Percentiles rank a stretch among this genome's conserved stretches.
phyloP scores from a whole-genome alignment of 2,797 vertebrate genomes.

The Sparidentex hasta region DNA sequence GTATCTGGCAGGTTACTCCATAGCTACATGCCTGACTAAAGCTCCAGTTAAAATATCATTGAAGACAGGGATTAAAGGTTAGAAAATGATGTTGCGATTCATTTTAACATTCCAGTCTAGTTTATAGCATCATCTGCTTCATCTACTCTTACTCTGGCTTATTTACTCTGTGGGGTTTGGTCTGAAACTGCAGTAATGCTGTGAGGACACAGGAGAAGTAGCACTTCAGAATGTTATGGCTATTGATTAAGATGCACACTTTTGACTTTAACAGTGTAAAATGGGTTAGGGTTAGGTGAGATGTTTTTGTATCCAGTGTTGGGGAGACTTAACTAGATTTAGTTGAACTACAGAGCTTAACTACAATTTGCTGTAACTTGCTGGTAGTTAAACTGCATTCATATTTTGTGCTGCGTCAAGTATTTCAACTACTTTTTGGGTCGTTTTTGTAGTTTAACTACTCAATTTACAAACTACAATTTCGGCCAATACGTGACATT shows the following conservation, averaged over 20 bases:
- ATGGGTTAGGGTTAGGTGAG: no score
- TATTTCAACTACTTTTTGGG: no score
- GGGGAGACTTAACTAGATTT: no score
- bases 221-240: not conserved
- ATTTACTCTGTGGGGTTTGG: not conserved
- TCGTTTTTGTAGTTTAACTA: no score
- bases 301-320: not conserved
- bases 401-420: no score
- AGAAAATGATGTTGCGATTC: not conserved
- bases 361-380: no score
- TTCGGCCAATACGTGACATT: no score
- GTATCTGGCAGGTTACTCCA: not conserved
- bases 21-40: not conserved
- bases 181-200: not conserved
- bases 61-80: not conserved
- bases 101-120: not conserved
- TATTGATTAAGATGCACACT: not conserved
- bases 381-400: no score
- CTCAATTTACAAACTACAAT: no score
- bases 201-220: not conserved
- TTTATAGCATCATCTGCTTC: not conserved
- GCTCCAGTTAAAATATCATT: not conserved
- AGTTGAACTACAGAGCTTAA: no score
- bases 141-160: not conserved
- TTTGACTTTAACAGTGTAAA: not conserved